Conservation (phyloP, 2,888 invertebrate species). For the Drosophila prostipennis region DNA sequence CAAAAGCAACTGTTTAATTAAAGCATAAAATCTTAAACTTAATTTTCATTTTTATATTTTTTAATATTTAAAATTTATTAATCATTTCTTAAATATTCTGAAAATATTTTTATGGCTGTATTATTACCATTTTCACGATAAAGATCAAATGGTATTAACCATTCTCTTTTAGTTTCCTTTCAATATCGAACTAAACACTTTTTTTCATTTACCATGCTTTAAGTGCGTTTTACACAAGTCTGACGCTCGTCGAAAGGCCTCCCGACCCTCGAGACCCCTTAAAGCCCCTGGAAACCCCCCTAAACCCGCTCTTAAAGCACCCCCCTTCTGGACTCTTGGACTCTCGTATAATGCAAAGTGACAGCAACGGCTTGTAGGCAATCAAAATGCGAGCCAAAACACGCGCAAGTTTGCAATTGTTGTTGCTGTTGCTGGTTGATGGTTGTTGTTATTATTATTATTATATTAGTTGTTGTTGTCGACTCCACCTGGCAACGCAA, state of each 20-base stretch:
- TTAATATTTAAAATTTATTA: too few relatives aligned
- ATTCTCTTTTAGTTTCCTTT: background rate
- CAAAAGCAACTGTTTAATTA: background rate
- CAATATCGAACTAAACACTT: background rate
- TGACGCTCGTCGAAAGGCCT: conserved; percentile 24
- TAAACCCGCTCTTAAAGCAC: background rate
- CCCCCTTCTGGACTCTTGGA: conserved; percentile 38
- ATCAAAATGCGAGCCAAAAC: conserved; percentile 75
- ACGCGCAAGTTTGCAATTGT: conserved; percentile 65
- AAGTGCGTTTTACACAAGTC: background rate
- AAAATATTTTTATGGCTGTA: too few relatives aligned
- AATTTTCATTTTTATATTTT: too few relatives aligned
- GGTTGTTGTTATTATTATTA: conserved; percentile 18
- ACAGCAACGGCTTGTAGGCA: conserved; percentile 75
- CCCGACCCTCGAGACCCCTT: conserved; percentile 1
- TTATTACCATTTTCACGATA: too few relatives aligned
- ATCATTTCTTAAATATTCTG: too few relatives aligned
- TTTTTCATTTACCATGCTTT: background rate
- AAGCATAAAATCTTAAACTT: too few relatives aligned
- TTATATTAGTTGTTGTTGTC: conserved; percentile 27
- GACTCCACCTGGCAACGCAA: conserved; percentile 58
- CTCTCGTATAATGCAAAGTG: conserved; percentile 73
- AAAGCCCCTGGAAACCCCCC: background rate
- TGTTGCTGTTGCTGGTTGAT: conserved; percentile 9
- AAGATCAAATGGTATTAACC: background rate